Evolutionary conservation across 2,797 vertebrate species (phyloP).

Genomic region (Epinephelus malabaricus): DNA sequence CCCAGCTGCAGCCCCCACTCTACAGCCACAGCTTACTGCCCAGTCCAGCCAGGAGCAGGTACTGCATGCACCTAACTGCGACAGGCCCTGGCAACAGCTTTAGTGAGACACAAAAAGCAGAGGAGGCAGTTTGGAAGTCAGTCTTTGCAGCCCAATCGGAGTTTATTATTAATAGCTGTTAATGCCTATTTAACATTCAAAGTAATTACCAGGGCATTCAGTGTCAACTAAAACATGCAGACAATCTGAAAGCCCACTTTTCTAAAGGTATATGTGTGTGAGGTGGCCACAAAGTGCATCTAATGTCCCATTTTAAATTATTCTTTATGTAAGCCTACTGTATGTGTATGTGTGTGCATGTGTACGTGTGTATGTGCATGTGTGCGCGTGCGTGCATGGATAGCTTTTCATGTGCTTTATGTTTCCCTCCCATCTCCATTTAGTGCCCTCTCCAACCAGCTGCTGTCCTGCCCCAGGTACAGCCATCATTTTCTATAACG

Average conservation of each 20-base stretch:
- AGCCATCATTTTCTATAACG: constrained; percentile 41
- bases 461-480: constrained; percentile 80
- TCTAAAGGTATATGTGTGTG: not conserved
- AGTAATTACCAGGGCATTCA: not conserved
- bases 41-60: constrained; percentile 79
- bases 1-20: constrained; percentile 57
- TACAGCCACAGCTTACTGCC: constrained; percentile 65
- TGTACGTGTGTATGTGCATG: constrained; percentile 13
- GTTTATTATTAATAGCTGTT: not conserved
- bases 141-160: not conserved
- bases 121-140: constrained; percentile 12
- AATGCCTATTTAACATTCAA: constrained; percentile 13
- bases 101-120: constrained; percentile 19
- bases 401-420: constrained; percentile 66
- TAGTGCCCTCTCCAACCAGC: constrained; percentile 80
- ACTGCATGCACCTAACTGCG: constrained; percentile 39
- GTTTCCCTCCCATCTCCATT: constrained; percentile 68
- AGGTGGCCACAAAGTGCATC: constrained; percentile 14
- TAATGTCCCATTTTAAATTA: constrained; percentile 10
- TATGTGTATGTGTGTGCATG: constrained; percentile 4
- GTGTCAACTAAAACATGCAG: not conserved
- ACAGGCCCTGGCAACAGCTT: constrained; percentile 24
- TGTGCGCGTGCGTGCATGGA: constrained; percentile 24
- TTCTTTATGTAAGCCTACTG: not conserved
- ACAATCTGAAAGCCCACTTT: not conserved